Conservation (phyloP, 2,113 vertebrate genomes). For the Labeo rohita region DNA sequence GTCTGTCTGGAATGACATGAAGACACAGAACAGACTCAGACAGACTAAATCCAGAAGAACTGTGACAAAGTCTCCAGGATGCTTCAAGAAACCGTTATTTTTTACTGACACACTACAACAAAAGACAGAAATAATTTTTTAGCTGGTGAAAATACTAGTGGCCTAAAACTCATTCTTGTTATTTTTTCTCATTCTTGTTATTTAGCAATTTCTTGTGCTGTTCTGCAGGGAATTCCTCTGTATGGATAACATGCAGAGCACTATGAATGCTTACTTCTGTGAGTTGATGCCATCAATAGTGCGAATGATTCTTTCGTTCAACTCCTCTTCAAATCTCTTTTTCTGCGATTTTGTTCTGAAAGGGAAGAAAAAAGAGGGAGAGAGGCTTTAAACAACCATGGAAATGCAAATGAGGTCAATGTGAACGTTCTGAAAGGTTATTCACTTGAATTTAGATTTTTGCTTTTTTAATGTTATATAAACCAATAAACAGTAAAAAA, state of each 20-base stretch:
- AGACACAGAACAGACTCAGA: no score
- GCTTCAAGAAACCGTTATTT: no score
- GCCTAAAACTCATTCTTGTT: no score
- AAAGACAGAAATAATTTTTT: no score
- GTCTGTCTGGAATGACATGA: no score
- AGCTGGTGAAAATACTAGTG: no score
- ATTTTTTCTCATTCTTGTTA: no score
- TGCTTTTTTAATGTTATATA: background rate
- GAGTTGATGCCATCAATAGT: constrained; percentile 98
- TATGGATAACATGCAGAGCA: background rate
- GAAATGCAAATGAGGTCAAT: constrained; percentile 6
- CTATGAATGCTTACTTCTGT: constrained; percentile 85
- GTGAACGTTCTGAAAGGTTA: background rate
- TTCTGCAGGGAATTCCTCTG: background rate
- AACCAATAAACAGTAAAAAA: background rate
- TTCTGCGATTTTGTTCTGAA: constrained; percentile 95
- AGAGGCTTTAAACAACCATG: background rate
- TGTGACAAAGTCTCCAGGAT: no score
- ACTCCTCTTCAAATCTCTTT: constrained; percentile 94
- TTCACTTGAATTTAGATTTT: background rate
- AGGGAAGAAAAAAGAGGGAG: background rate
- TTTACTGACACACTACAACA: no score
- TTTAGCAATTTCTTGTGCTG: background rate
- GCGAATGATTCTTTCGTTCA: constrained; percentile 97
- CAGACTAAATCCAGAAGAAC: no score